Evolutionary conservation across 2,797 vertebrate species (phyloP).

Genomic region (Muraenolepis orangiensis): DNA sequence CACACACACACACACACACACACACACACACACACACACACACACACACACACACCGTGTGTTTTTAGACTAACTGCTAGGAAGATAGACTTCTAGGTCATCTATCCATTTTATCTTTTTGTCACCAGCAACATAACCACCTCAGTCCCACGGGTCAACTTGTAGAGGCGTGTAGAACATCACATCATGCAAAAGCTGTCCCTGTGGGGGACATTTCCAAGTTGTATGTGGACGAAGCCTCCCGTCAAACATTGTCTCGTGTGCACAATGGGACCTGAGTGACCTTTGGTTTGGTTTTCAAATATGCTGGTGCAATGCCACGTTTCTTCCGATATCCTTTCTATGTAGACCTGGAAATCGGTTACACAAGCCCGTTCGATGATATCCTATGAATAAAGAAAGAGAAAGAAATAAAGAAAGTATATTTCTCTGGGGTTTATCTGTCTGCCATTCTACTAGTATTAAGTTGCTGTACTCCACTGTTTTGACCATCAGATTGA

Average conservation of each 20-base stretch:
- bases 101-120: too few relatives aligned
- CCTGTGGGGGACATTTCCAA: too few relatives aligned
- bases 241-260: background rate
- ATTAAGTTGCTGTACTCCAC: conserved; percentile 25
- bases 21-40: too few relatives aligned
- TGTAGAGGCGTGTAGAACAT: too few relatives aligned
- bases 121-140: too few relatives aligned
- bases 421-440: background rate
- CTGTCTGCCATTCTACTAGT: conserved; percentile 8
- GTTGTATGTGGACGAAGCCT: background rate
- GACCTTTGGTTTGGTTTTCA: background rate
- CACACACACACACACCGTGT: too few relatives aligned
- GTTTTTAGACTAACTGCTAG: too few relatives aligned
- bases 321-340: background rate
- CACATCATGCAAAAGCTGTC: too few relatives aligned
- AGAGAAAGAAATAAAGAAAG: background rate
- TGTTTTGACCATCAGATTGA: conserved; percentile 41
- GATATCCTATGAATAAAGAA: background rate
- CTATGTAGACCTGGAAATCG: background rate
- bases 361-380: background rate
- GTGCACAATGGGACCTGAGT: background rate
- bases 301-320: background rate
- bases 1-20: too few relatives aligned
- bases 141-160: too few relatives aligned
- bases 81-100: too few relatives aligned